These are phyloP conservation scores for Lophura nycthemera DNA, from an alignment of 2,113 vertebrate species.

Conservation along the genomic window DNA sequence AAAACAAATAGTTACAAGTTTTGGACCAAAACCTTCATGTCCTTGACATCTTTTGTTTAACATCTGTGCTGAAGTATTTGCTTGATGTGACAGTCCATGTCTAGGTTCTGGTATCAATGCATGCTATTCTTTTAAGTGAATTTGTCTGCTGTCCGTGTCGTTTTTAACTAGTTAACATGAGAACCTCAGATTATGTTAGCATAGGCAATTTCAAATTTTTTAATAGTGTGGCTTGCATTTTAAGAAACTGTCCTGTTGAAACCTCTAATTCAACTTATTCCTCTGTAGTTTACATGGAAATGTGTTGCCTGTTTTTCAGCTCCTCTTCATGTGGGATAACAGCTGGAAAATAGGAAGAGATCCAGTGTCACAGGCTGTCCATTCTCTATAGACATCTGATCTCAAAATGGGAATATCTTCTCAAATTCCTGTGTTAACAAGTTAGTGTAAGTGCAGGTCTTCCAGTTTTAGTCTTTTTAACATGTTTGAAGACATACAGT, in stretches of 20 bases:
- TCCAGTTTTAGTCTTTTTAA: background rate
- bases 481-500: accelerated
- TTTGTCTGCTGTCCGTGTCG: background rate
- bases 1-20: background rate
- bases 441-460: background rate
- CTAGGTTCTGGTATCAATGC: accelerated
- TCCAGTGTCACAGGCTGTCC: background rate
- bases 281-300: accelerated
- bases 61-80: background rate
- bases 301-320: background rate
- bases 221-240: accelerated
- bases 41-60: background rate
- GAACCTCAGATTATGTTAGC: background rate
- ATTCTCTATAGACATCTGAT: background rate
- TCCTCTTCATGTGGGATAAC: background rate
- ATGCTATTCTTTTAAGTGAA: background rate
- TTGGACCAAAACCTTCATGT: background rate
- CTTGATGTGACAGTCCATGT: background rate
- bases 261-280: background rate
- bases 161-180: no score
- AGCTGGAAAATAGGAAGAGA: background rate
- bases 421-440: background rate
- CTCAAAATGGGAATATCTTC: background rate
- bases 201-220: background rate
- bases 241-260: background rate